Evolutionary conservation across 2,113 vertebrate genomes (phyloP), one percentile per base, ranked within the genome.

Genomic region (Halcyon senegalensis): DNA sequence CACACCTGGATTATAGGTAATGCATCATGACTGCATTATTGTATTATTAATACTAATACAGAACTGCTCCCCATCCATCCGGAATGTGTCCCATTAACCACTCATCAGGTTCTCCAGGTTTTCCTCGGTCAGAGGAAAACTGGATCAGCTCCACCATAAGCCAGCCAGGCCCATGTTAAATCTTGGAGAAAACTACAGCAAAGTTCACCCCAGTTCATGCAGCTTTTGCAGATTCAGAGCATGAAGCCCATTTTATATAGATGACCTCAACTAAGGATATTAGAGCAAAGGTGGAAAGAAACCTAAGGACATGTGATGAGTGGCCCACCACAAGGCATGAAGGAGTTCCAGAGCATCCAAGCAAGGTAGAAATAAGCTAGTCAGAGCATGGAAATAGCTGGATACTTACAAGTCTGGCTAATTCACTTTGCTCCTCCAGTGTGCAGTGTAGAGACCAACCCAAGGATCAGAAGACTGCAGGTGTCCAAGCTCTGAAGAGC

Each of bases 171-270:
- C 28, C 56, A 19, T 0, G 0, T 33, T 78, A 77, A 62, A 83
- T 13, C n/a, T 19, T 35, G 33, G 35, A 48, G 60, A 39, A 63
- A 56, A 62, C 10, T 60, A 8, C 73, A 58, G 53, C 7, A 4
- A 53, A 27, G 39, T 18, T 43, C 83, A 33, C 7, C 20, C 7
- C 41, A 27, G 35, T 55, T 84, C 50, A 60, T 60, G 50, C 37
- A 67, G 43, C 28, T 55, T n/a, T 44, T 59, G 43, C 64, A 85
- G 66, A 23, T 67, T 23, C 37, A 20, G 64, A 70, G n/a, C 58
- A 62, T 0, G 0, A 19, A 77, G 30, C 7, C 39, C 53, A 16
- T 68, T 51, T 67, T 16, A 3, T 2, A 20, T 0, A 48, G 13
- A 5, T 10, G 37, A 79, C 41, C 59, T 73, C 39, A 50, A 10